Conservation (phyloP, 2,113 vertebrate genomes). For the Pomatostomus ruficeps region DNA sequence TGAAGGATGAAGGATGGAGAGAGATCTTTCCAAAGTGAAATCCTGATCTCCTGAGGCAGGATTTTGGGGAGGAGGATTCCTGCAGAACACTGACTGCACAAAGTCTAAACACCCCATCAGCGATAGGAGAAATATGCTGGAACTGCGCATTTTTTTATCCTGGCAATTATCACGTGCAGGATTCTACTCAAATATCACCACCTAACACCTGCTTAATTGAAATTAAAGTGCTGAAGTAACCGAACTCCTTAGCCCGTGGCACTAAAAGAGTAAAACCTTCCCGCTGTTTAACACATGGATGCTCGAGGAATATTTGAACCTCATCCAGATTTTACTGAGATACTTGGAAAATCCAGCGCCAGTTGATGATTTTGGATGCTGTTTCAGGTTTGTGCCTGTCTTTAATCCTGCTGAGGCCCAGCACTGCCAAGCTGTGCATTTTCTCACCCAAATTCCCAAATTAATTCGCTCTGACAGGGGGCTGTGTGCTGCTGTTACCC, state of each 20-base stretch:
- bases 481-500: neutral
- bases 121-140: neutral
- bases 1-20: neutral
- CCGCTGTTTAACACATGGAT: slow-evolving; percentile 22
- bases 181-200: neutral
- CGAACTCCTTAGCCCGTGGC: neutral
- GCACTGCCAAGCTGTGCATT: slow-evolving; percentile 41
- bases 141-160: neutral
- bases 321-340: slow-evolving; percentile 47
- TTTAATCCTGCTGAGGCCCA: slow-evolving; percentile 40
- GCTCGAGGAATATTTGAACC: slow-evolving; percentile 48
- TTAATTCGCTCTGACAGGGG: neutral
- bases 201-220: neutral
- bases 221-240: neutral
- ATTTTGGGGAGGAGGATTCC: neutral
- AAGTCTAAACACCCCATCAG: neutral
- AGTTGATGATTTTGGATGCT: slow-evolving; percentile 29
- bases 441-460: slow-evolving; percentile 32
- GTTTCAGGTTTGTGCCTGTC: slow-evolving; percentile 24
- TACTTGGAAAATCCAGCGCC: slow-evolving; percentile 46
- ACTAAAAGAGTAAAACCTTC: slow-evolving; percentile 2
- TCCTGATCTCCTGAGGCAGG: neutral
- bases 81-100: neutral
- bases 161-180: neutral
- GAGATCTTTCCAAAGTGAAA: neutral